Percentiles rank a stretch among this genome's conserved stretches.
These are phyloP conservation scores for Rhynchomys soricoides DNA, from an alignment of 2,113 vertebrate species.

Conservation along the genomic window DNA sequence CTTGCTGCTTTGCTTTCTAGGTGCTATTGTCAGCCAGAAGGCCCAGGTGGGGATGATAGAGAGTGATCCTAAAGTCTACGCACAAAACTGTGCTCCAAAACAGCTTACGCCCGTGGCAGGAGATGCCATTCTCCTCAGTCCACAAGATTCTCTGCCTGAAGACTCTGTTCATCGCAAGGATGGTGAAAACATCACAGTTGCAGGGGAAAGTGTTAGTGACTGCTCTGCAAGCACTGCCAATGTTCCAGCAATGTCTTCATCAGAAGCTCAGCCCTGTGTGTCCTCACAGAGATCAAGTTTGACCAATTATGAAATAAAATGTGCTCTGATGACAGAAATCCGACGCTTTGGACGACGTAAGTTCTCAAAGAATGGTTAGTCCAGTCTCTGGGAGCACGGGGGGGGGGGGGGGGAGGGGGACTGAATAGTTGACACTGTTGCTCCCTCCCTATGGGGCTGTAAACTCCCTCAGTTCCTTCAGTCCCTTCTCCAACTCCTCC, in stretches of 20 bases:
- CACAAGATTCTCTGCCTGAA: constrained; percentile 72
- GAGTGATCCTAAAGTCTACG: constrained; percentile 79
- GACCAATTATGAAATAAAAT: constrained; percentile 91
- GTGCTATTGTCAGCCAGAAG: constrained; percentile 83
- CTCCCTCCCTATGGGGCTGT: too few species aligned
- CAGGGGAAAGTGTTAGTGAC: constrained; percentile 77
- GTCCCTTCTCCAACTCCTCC: too few species aligned
- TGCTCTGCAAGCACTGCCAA: constrained; percentile 77
- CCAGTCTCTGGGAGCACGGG: too few species aligned
- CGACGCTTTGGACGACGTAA: constrained; percentile 94
- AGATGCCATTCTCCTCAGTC: constrained; percentile 73
- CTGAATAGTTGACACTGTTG: too few species aligned
- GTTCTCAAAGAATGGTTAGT: constrained; percentile 71
- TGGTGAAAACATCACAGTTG: not conserved
- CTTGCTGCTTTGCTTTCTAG: constrained; percentile 77
- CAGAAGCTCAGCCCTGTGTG: constrained; percentile 74
- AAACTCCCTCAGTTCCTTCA: too few species aligned
- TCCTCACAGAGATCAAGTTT: constrained; percentile 80
- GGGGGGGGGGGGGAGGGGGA: too few species aligned
- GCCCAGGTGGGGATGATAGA: constrained; percentile 88
- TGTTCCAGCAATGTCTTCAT: not conserved
- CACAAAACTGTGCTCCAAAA: constrained; percentile 61
- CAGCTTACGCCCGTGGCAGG: not conserved
- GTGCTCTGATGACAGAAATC: constrained; percentile 93
- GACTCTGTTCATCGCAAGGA: constrained; percentile 79